Evolutionary conservation across 2,113 vertebrate genomes (phyloP), one percentile per base, ranked within the genome.

Genomic region (Euleptes europaea): DNA sequence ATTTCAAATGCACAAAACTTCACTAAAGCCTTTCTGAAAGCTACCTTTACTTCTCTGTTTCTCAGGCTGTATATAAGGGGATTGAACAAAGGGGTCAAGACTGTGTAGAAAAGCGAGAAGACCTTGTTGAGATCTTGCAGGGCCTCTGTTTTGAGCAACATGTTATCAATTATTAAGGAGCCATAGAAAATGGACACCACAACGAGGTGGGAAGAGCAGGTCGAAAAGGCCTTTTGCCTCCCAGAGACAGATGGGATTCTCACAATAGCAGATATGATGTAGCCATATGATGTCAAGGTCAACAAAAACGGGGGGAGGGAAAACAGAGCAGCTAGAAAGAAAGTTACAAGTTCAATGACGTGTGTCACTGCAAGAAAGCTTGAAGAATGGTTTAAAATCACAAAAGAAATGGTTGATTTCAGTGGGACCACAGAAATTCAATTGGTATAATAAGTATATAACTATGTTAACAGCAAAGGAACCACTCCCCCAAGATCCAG

Each of bases 101-200:
- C 31, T 47, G 76, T 85, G 28, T 85, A 85, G 54, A 85, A 79
- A 15, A 85, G 21, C 13, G 84, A 79, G 23, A 85, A 78, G 51
- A 79, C 40, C 78, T 85, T 85, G 84, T 85, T 85, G 31, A 85
- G 67, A 7, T 60, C 40, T 71, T 21, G 49, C 38, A 79, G 49
- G 15, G 31, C 31, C 23, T 72, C 76, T 28, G 76, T 72, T 72
- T 85, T 85, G 66, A 76, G 76, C 51, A 85, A 63, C 31, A 57
- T 35, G 38, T 77, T 82, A 47, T 77, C 72, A 31, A 86, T 76
- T 35, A 80, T 75, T 21, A 75, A n/a, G 38, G 84, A 69, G 13
- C 90, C 57, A 0, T 93, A 90, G 35, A 88, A 93, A 33, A 90
- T 81, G 19, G 88, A 73, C 6, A 91, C 90, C 31, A 84, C 84